Evolutionary conservation across 2,113 vertebrate species (phyloP).

Genomic region (Syrmaticus mikado): DNA sequence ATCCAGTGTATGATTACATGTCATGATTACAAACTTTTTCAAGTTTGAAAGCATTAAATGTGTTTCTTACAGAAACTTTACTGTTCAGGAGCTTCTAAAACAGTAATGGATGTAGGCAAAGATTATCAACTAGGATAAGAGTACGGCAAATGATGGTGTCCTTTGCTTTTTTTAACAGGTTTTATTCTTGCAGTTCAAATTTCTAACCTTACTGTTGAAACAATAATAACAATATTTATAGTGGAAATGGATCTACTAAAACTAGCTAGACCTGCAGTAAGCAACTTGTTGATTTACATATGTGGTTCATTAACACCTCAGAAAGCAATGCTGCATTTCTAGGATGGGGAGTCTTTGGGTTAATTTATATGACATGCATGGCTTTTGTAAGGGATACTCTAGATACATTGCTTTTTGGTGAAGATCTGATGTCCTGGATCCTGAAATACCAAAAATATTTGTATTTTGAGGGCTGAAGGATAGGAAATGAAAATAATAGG

Average conservation of each 20-base stretch:
- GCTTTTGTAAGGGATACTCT: neutral
- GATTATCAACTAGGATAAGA: neutral
- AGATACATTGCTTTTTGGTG: neutral
- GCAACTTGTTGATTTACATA: fast-evolving
- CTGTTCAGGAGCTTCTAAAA: neutral
- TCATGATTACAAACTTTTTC: neutral
- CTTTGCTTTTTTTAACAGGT: neutral
- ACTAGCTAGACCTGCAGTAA: neutral
- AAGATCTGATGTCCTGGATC: neutral
- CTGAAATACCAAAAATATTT: neutral
- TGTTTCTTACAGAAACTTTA: neutral
- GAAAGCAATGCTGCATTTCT: neutral
- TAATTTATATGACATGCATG: neutral
- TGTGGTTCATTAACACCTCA: neutral
- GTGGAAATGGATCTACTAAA: neutral
- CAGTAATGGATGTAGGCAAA: neutral
- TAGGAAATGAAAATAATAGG: neutral
- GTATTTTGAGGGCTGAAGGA: neutral
- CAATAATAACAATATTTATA: neutral
- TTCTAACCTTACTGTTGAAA: neutral
- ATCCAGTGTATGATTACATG: neutral
- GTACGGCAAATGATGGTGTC: neutral
- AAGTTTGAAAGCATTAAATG: neutral
- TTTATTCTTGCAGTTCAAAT: neutral
- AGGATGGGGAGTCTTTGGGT: neutral